Conservation (phyloP, 2,888 invertebrate genomes). For the Bembecia ichneumoniformis region DNA sequence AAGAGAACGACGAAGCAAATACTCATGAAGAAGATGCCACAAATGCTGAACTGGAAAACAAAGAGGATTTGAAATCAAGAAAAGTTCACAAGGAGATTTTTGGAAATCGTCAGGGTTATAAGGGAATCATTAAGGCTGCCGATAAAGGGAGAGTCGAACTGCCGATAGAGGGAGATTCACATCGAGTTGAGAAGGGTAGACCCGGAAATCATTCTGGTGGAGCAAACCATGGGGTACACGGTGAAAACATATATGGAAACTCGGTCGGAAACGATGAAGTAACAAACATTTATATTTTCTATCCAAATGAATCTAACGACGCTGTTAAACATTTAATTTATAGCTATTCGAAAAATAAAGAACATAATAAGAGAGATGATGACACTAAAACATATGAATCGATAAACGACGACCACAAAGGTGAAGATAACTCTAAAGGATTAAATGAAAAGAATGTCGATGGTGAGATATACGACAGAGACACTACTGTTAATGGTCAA, state of each 20-base stretch:
- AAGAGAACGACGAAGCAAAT: background rate
- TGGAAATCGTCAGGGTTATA: too few relatives aligned
- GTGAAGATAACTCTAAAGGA: background rate
- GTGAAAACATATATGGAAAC: slow-evolving; percentile 28
- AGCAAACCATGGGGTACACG: slow-evolving; percentile 7
- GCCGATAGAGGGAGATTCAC: too few relatives aligned
- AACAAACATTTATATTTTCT: slow-evolving; percentile 43
- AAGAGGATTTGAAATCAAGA: background rate
- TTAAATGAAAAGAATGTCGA: background rate
- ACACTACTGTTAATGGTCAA: too few relatives aligned
- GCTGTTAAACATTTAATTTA: slow-evolving; percentile 13
- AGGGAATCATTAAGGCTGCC: too few relatives aligned
- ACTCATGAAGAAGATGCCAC: background rate
- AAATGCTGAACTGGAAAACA: background rate
- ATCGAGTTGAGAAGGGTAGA: background rate
- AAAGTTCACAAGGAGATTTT: background rate
- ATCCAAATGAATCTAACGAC: slow-evolving; percentile 17
- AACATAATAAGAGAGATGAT: background rate
- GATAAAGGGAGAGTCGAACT: too few relatives aligned
- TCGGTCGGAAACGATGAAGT: slow-evolving; percentile 34
- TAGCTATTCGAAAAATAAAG: background rate
- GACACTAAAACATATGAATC: background rate
- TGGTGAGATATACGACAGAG: background rate
- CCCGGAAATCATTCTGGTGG: slow-evolving; percentile 2
- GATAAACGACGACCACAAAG: background rate